Base-by-base conservation (phyloP, 2,888 invertebrate genomes). In the Microdon myrmicae region DNA sequence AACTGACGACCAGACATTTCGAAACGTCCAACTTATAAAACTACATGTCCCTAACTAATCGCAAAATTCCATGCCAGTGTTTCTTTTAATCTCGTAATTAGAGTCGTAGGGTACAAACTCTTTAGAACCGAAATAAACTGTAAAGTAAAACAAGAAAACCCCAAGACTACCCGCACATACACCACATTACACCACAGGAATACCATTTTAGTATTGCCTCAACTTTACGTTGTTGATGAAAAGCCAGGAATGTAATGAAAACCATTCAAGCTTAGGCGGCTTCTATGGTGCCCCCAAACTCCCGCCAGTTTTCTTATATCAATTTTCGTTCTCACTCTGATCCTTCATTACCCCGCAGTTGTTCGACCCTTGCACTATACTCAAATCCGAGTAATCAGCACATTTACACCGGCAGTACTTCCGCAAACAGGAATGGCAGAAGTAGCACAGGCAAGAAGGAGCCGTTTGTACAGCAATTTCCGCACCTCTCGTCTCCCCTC, bases 321-420 rank as follows among this genome's bases (percentile, higher is more conserved):
- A 25, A 14, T 44, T 25, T 32, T 28, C 31, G 38, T 39, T 47
- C 37, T 25, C 9, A 31, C 10, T 35, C 14, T 34, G 10, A 17
- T 28, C 8, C 23, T 26, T 26, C 14, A 31, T 44, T 12, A 35
- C 5, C 20, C 10, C 20, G 9, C n/a, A n/a, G n/a, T n/a, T n/a
- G n/a, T 6, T 8, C 22, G 9, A 25, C 58, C 64, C 47, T 64
- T 64, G 58, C 58, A 58, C 58, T 51, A 37, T 58, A 64, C 56
- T 58, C 64, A 58, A 64, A 64, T 64, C 64, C 64, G 51, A 64
- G 64, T 58, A 64, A 64, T 64, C 64, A 64, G 64, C 64, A 64
- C 58, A 64, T 64, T 64, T 58, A 47, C 58, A 51, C 51, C 64
- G 58, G 43, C 64, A 64, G 49, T 55, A 48, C 48, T 23, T 34